Evolutionary conservation across 53 echinoderm and acorn worm genomes (phyloP).

Genomic region (Crossaster papposus): DNA sequence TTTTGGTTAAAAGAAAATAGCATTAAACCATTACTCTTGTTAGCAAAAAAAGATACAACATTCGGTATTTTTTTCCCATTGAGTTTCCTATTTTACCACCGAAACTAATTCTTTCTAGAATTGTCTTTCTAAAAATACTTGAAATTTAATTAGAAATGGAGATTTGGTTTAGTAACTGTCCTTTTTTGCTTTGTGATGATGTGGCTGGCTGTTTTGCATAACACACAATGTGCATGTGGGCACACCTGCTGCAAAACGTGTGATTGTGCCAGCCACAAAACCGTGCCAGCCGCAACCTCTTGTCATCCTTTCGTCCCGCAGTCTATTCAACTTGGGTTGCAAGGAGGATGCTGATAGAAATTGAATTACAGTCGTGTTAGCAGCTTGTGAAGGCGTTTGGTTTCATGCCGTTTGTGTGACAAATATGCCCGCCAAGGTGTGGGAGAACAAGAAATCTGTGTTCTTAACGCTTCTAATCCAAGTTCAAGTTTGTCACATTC

Average conservation of each 20-base stretch:
- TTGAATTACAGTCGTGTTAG: conserved; percentile 7
- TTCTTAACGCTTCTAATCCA: too few species aligned
- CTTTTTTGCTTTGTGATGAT: neutral
- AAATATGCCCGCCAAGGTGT: neutral
- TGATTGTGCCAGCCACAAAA: neutral
- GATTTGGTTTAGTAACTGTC: neutral
- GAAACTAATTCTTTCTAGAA: neutral
- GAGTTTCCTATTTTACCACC: neutral
- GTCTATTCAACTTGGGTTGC: neutral
- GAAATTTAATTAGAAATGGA: conserved; percentile 2
- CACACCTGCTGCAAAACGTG: conserved; percentile 6
- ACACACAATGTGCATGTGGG: neutral
- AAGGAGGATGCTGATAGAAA: neutral
- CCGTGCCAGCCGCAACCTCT: too few species aligned
- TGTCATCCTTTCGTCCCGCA: too few species aligned
- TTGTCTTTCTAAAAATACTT: neutral
- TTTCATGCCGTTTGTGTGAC: neutral
- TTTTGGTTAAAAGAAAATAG: too few species aligned
- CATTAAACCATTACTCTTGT: too few species aligned
- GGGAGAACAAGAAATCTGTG: too few species aligned
- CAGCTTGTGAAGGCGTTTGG: neutral
- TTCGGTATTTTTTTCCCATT: neutral
- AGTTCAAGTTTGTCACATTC: too few species aligned
- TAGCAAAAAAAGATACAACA: neutral
- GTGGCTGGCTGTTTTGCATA: neutral